Base-by-base conservation (phyloP, 2,888 invertebrate genomes). In the Tillus elongatus region DNA sequence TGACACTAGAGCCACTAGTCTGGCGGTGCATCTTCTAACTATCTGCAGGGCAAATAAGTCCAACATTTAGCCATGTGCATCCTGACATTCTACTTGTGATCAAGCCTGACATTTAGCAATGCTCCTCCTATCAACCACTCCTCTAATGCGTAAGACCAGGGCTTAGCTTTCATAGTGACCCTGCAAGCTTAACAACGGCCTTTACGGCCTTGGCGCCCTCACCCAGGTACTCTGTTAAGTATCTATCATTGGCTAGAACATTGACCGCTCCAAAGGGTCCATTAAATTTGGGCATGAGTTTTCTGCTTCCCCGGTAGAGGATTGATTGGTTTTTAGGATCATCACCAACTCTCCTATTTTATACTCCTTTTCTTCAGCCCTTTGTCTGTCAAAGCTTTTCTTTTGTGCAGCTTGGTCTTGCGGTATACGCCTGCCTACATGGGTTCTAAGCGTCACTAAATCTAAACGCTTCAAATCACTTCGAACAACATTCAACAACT, bases 131-230 rank as follows among this genome's bases (percentile, higher is more conserved):
- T n/a, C n/a, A n/a, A n/a, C n/a, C n/a, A n/a, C n/a, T n/a, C n/a
- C n/a, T n/a, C n/a, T n/a, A n/a, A n/a, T 12, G 10, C 29, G 29
- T n/a, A 29, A 29, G 10, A 29, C 24, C 24, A n/a, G 29, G n/a
- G 4, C 10, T n/a, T 10, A 29, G 29, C n/a, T 8, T 24, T 24
- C 24, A 24, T n/a, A 24, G 6, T 24, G 8, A 8, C 24, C n/a
- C 8, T 24, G 24, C 24, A 6, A 24, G 24, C 24, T 24, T 6
- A 24, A 24, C 47, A 33, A 41, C n/a, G n/a, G n/a, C n/a, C n/a
- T n/a, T n/a, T n/a, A n/a, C n/a, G n/a, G n/a, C n/a, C n/a, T n/a
- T n/a, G n/a, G n/a, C n/a, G n/a, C n/a, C n/a, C n/a, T n/a, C n/a
- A n/a, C n/a, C n/a, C n/a, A n/a, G n/a, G n/a, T n/a, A n/a, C n/a